Conservation (phyloP, 2,797 vertebrate genomes). For the Eupleurogrammus muticus region DNA sequence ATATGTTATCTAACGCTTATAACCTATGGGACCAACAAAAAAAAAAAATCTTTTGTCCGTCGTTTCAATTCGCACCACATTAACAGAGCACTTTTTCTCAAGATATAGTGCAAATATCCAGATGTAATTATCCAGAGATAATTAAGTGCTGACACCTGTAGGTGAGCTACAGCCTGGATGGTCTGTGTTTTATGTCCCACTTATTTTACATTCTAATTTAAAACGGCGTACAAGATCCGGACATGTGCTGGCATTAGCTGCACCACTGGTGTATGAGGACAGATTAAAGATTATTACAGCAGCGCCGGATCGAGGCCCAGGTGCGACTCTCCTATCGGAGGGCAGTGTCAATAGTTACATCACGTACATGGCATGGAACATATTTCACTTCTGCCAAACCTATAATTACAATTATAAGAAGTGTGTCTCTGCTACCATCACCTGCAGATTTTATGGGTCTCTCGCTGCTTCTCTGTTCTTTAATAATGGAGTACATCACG, state of each 20-base stretch:
- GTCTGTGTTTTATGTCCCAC: conserved; percentile 25
- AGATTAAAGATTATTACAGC: conserved; percentile 29
- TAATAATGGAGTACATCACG: conserved; percentile 56
- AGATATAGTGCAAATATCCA: conserved; percentile 10
- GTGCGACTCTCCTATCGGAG: conserved; percentile 26
- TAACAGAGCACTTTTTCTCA: conserved; percentile 11
- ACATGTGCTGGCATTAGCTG: conserved; percentile 29
- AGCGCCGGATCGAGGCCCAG: not conserved
- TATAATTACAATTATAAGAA: conserved; percentile 66
- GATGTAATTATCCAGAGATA: conserved; percentile 2
- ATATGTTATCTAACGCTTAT: not conserved
- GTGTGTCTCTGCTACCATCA: conserved; percentile 46
- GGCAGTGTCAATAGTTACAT: conserved; percentile 51
- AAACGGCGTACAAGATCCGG: conserved; percentile 10
- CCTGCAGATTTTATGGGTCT: conserved; percentile 60
- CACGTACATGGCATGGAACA: conserved; percentile 30
- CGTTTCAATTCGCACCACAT: conserved; percentile 1
- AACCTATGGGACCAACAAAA: not conserved
- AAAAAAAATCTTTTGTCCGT: not conserved
- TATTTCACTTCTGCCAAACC: conserved; percentile 66
- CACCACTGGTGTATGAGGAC: conserved; percentile 35
- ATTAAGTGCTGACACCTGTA: not conserved
- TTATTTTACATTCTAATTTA: conserved; percentile 28
- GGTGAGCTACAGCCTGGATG: not conserved
- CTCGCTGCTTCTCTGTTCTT: conserved; percentile 54